Percentiles rank a stretch among this genome's conserved stretches.
Evolutionary conservation across 2,113 vertebrate species (phyloP).

Genomic region (Seriola aureovittata): DNA sequence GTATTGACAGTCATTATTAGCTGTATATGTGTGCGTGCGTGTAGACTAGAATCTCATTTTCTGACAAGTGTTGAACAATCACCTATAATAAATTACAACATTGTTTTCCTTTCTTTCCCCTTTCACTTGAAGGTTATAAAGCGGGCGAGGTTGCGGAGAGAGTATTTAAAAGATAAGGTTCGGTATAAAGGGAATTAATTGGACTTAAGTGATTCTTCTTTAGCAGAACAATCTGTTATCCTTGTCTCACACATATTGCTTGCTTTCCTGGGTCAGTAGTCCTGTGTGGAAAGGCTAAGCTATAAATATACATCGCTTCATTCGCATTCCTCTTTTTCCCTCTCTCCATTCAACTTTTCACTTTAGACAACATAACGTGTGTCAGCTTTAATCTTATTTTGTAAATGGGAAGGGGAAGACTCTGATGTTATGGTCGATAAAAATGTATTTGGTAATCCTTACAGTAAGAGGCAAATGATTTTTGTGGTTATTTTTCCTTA

Average conservation of each 20-base stretch:
- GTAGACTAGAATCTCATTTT: not conserved
- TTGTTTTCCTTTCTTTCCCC: not conserved
- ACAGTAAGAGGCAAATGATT: not conserved
- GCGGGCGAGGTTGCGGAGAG: not conserved
- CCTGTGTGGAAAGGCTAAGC: slow-evolving; percentile 22
- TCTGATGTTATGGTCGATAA: not conserved
- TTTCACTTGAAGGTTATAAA: slow-evolving; percentile 6
- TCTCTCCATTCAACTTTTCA: slow-evolving; percentile 3
- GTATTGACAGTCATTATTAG: not conserved
- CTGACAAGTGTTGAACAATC: slow-evolving; percentile 4
- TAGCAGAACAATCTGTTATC: slow-evolving; percentile 41
- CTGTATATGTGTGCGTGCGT: not conserved
- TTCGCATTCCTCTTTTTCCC: slow-evolving; percentile 11
- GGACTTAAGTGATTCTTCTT: slow-evolving; percentile 31
- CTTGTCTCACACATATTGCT: slow-evolving; percentile 28
- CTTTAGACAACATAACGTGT: not conserved
- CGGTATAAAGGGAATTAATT: slow-evolving; percentile 40
- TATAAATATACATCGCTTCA: slow-evolving; percentile 41
- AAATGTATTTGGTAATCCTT: not conserved
- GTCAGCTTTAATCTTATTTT: not conserved
- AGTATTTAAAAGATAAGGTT: slow-evolving; percentile 11
- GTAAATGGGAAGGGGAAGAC: not conserved
- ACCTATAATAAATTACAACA: slow-evolving; percentile 3
- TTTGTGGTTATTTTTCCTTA: not conserved
- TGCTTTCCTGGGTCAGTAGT: slow-evolving; percentile 38